phyloP scores from a whole-genome alignment of 2,113 vertebrate species.

The Dasyprocta punctata region DNA sequence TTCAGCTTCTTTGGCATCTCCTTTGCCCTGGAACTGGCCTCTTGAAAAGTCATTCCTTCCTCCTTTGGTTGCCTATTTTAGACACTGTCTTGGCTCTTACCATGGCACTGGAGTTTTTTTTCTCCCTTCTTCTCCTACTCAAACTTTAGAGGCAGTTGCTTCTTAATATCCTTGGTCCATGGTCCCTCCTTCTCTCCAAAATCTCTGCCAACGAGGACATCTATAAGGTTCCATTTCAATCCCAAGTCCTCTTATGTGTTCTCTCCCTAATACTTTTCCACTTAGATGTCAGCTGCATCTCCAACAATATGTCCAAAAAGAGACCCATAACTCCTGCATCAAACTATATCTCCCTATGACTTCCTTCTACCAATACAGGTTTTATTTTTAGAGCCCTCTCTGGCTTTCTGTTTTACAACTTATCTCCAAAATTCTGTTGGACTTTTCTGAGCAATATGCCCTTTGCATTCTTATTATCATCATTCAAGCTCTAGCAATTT shows the following conservation, averaged over 20 bases:
- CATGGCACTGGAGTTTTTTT: background rate
- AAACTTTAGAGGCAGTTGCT: background rate
- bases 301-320: constrained; percentile 21
- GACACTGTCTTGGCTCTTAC: background rate
- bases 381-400: constrained; percentile 31
- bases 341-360: background rate
- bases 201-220: background rate
- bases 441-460: background rate
- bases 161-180: background rate
- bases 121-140: background rate
- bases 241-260: background rate
- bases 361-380: background rate
- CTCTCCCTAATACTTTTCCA: background rate
- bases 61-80: background rate
- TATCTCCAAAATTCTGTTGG: background rate
- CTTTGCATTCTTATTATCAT: background rate
- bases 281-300: background rate
- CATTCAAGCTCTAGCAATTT: constrained; percentile 40
- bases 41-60: background rate
- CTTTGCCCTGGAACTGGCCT: background rate
- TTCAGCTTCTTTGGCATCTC: background rate
- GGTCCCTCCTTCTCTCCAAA: background rate
- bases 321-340: background rate
- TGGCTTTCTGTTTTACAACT: background rate
- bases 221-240: background rate